Percentiles rank a stretch among this genome's conserved stretches.
phyloP scores from a whole-genome alignment of 2,888 invertebrate genomes.

The Dioctria linearis region DNA sequence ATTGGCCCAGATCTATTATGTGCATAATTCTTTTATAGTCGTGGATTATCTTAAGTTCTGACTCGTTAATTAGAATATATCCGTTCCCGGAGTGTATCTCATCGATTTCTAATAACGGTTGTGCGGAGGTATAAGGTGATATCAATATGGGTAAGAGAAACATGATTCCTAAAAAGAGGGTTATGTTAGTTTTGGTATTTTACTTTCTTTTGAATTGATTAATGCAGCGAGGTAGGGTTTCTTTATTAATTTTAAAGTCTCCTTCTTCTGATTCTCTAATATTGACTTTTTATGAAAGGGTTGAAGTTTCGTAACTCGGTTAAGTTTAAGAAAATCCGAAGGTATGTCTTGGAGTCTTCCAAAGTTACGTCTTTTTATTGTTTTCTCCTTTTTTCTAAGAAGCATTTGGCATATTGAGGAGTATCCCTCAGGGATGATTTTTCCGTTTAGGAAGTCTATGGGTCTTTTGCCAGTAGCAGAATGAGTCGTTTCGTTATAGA shows the following conservation, averaged over 20 bases:
- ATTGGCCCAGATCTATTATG: not conserved
- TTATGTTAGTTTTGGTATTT: slow-evolving; percentile 34
- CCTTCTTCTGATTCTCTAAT: slow-evolving; percentile 15
- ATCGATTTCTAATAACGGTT: not conserved
- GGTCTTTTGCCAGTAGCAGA: slow-evolving; percentile 22
- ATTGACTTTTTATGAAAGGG: slow-evolving; percentile 17
- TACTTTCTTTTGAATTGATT: slow-evolving; percentile 22
- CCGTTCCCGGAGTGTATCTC: not conserved
- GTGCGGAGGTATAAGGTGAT: not conserved
- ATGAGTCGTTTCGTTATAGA: slow-evolving; percentile 48
- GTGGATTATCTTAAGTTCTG: not conserved
- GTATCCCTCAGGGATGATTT: slow-evolving; percentile 2
- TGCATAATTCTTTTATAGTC: slow-evolving; percentile 33
- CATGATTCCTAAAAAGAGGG: slow-evolving; percentile 10
- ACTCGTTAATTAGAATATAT: slow-evolving; percentile 24
- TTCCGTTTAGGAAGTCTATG: slow-evolving; percentile 9
- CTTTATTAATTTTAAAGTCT: not conserved
- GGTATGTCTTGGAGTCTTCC: slow-evolving; percentile 6
- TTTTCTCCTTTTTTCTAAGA: slow-evolving; percentile 7
- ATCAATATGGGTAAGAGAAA: not conserved
- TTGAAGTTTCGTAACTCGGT: not conserved
- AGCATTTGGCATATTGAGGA: not conserved
- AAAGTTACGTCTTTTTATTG: not conserved
- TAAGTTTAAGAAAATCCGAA: slow-evolving; percentile 14
- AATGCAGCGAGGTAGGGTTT: slow-evolving; percentile 14